Conservation (phyloP, 2,888 invertebrate species). For the Tiliacea citrago region DNA sequence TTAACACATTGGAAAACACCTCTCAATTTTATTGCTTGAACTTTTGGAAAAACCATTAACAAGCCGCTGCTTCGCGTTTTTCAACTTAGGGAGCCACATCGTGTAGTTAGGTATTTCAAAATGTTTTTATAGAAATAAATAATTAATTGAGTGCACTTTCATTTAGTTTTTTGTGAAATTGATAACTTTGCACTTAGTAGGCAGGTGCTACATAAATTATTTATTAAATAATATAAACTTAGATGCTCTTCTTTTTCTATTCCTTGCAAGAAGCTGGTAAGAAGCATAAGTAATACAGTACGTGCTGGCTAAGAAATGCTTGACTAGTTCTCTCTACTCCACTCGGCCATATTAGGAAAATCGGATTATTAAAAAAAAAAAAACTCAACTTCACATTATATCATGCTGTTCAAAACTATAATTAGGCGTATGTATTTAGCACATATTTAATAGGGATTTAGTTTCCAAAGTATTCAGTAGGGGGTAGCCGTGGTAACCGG, state of each 20-base stretch:
- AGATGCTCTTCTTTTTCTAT: neutral
- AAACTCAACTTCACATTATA: neutral
- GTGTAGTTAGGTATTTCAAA: neutral
- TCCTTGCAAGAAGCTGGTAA: neutral
- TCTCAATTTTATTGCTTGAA: slow-evolving; percentile 27
- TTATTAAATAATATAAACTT: neutral
- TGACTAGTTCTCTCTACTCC: neutral
- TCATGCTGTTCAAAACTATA: slow-evolving; percentile 5
- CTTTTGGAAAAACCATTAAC: slow-evolving; percentile 20
- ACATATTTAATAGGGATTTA: no score
- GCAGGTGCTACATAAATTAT: no score
- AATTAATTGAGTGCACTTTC: neutral
- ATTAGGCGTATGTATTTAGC: neutral
- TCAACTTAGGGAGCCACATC: neutral
- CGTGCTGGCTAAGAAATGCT: neutral
- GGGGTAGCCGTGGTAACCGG: slow-evolving; percentile 30
- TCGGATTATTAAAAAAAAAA: neutral
- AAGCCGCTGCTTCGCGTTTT: slow-evolving; percentile 5
- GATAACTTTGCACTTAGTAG: neutral
- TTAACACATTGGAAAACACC: slow-evolving; percentile 35
- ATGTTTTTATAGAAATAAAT: neutral
- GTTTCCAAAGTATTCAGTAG: slow-evolving; percentile 2
- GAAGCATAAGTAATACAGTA: neutral
- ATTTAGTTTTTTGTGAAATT: neutral
- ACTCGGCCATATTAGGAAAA: neutral